phyloP scores from a whole-genome alignment of 2,797 vertebrate genomes.

The Botia almorhae region DNA sequence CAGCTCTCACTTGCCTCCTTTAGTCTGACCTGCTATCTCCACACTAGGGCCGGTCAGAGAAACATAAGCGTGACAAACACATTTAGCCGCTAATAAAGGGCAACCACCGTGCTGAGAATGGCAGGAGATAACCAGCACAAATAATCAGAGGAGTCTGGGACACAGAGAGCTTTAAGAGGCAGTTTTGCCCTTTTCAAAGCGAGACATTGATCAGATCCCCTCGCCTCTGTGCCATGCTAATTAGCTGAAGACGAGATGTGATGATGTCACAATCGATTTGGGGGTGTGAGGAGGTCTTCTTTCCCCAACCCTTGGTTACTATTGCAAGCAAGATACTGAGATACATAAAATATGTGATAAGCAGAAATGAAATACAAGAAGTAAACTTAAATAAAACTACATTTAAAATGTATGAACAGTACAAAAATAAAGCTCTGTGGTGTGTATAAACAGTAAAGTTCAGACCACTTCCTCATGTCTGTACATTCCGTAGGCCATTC shows the following conservation, averaged over 20 bases:
- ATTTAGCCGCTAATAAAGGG: constrained; percentile 58
- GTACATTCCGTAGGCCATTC: constrained; percentile 44
- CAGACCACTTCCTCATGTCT: constrained; percentile 42
- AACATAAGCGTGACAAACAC: constrained; percentile 57
- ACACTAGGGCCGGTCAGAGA: constrained; percentile 42
- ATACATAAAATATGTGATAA: not conserved
- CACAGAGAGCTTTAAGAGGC: constrained; percentile 54
- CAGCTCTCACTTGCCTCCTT: constrained; percentile 24
- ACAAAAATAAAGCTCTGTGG: not conserved
- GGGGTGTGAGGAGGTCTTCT: constrained; percentile 36
- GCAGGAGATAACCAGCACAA: constrained; percentile 57
- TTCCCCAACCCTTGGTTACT: constrained; percentile 19
- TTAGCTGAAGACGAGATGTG: constrained; percentile 52
- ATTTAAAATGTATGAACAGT: not conserved
- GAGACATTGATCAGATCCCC: constrained; percentile 57
- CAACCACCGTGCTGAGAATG: constrained; percentile 51
- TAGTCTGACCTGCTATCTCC: constrained; percentile 46
- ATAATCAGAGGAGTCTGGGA: constrained; percentile 51
- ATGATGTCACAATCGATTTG: constrained; percentile 55
- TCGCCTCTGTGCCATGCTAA: constrained; percentile 59
- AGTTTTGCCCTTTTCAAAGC: constrained; percentile 61
- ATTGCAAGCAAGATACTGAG: constrained; percentile 24
- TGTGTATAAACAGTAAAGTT: constrained; percentile 35
- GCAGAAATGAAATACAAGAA: not conserved
- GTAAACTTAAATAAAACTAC: not conserved